These are phyloP conservation scores for Morelia viridis DNA, from an alignment of 2,797 vertebrate genomes.

Conservation along the genomic window DNA sequence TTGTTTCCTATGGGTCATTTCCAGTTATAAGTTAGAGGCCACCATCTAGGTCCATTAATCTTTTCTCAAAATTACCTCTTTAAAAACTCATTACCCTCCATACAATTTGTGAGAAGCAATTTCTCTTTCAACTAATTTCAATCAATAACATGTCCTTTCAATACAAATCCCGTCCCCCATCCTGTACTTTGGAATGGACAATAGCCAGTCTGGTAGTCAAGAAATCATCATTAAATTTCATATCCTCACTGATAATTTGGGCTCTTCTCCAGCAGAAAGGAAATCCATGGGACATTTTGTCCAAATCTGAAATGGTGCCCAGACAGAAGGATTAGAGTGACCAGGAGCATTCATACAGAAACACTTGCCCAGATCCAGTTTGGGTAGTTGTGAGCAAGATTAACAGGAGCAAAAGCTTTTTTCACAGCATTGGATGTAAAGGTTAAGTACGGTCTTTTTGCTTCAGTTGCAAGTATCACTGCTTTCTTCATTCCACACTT, in stretches of 20 bases:
- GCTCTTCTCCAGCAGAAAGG: not conserved
- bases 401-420: not conserved
- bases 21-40: constrained; percentile 16
- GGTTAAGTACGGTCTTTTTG: not conserved
- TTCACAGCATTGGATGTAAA: not conserved
- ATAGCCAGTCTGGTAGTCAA: constrained; percentile 24
- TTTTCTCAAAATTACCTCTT: constrained; percentile 28
- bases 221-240: constrained; percentile 20
- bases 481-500: too few relatives aligned
- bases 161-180: constrained; percentile 7
- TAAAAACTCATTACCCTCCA: constrained; percentile 27
- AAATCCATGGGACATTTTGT: not conserved
- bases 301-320: not conserved
- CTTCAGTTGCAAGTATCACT: not conserved
- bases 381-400: not conserved
- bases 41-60: constrained; percentile 22
- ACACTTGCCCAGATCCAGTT: not conserved
- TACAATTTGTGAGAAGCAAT: constrained; percentile 18
- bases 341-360: not conserved
- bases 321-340: not conserved
- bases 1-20: not conserved
- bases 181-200: constrained; percentile 18
- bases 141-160: constrained; percentile 28
- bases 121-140: constrained; percentile 20
- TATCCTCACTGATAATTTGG: not conserved